A percentile compares a stretch with the other conserved stretches of the same genome.
These are phyloP conservation scores for Tolmerus cingulatus DNA, from an alignment of 2,888 invertebrate species.

Conservation along the genomic window DNA sequence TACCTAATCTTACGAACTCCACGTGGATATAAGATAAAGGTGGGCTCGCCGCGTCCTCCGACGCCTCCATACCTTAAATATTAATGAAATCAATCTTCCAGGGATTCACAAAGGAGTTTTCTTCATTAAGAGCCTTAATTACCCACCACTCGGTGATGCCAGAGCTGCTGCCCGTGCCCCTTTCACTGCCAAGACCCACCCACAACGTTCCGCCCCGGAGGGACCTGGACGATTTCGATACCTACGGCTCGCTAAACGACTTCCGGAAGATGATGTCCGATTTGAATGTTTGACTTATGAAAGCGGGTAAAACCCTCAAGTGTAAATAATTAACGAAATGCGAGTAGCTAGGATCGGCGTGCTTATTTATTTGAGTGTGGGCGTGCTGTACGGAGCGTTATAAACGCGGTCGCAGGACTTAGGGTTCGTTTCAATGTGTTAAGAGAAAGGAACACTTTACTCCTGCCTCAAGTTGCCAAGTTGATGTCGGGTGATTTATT, in stretches of 20 bases:
- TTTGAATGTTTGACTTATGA: conserved; percentile 67
- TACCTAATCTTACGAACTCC: conserved; percentile 90
- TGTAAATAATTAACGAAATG: conserved; percentile 38
- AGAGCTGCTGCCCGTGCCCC: conserved; percentile 91
- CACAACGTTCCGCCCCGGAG: conserved; percentile 54
- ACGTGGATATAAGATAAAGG: conserved; percentile 93
- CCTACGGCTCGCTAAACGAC: conserved; percentile 76
- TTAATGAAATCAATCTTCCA: conserved; percentile 60
- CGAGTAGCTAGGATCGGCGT: conserved; percentile 20
- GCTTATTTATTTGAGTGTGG: conserved; percentile 40
- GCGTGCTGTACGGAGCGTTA: conserved; percentile 24
- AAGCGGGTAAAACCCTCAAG: conserved; percentile 48
- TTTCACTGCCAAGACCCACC: conserved; percentile 75
- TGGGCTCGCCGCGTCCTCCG: conserved; percentile 58
- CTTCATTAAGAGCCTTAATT: conserved; percentile 87
- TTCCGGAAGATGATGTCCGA: conserved; percentile 81
- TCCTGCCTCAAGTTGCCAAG: conserved; percentile 4
- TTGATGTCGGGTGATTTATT: neutral
- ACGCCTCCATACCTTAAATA: neutral
- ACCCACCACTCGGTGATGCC: conserved; percentile 99
- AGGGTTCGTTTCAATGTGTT: neutral
- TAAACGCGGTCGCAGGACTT: conserved; percentile 14
- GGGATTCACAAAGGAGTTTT: conserved; percentile 98
- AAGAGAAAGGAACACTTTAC: neutral
- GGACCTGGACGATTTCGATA: conserved; percentile 78